Evolutionary conservation across 2,113 vertebrate genomes (phyloP).

Genomic region (Colinus virginianus): DNA sequence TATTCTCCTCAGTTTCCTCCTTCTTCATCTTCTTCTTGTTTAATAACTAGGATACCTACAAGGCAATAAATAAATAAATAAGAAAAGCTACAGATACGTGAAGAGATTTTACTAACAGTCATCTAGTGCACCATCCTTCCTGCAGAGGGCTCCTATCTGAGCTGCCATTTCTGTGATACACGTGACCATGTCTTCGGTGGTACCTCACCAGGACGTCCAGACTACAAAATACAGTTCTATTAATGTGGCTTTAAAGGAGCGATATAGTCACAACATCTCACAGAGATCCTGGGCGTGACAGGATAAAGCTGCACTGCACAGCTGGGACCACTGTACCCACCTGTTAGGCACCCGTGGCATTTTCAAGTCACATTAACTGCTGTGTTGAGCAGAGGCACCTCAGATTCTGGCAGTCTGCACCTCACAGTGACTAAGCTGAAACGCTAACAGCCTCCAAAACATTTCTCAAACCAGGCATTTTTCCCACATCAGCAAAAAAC

Average conservation of each 20-base stretch:
- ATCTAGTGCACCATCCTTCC: neutral
- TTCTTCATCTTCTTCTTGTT: slow-evolving; percentile 73
- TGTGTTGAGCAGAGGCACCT: neutral
- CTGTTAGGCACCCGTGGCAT: neutral
- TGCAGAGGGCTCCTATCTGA: neutral
- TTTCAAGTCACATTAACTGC: neutral
- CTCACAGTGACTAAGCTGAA: neutral
- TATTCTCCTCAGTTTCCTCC: slow-evolving; percentile 69
- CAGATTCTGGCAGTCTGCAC: neutral
- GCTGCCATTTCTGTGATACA: neutral
- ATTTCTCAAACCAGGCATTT: neutral
- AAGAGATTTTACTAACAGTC: neutral
- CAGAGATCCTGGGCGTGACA: neutral
- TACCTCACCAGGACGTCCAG: neutral
- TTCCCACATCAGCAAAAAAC: neutral
- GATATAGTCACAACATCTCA: neutral
- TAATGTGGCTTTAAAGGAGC: neutral
- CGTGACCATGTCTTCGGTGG: neutral
- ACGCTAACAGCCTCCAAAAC: neutral
- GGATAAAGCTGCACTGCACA: neutral
- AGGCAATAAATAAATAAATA: neutral
- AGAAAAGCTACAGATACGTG: neutral
- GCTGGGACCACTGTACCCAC: neutral
- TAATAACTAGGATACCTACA: slow-evolving; percentile 82
- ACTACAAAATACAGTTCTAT: neutral